Base-by-base conservation (phyloP, 2,888 invertebrate species). In the Eumerus sabulonum region DNA sequence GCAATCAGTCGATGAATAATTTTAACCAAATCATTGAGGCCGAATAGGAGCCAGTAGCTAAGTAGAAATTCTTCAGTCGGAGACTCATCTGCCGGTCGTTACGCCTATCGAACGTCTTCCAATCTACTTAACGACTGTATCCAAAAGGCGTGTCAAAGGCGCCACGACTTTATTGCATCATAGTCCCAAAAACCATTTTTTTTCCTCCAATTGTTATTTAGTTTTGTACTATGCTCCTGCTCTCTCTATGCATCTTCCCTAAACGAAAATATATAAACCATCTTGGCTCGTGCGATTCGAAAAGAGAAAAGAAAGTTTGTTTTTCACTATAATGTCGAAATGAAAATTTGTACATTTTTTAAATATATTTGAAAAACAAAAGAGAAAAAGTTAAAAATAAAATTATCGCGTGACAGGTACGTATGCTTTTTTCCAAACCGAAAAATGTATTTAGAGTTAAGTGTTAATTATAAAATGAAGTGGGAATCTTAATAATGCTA, bases 211-310 rank as follows among this genome's bases (percentile, higher is more conserved):
- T 53, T 77, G 77, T 77, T 77, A 77, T 77, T 77, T 77, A 77
- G 77, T 77, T 77, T 77, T 73, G n/a, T 77, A 72, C 57, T 66
- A 16, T 48, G 54, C 18, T 77, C 77, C 77, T 77, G 63, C 14
- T 57, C 60, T 66, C 19, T 44, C 44, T 36, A 36, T 63, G 53
- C 19, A 36, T 27, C 27, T 27, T 27, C 27, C n/a, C 19, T 36
- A 47, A 47, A 53, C 13, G 19, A 44, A 27, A 27, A 27, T 4
- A 27, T 7, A 27, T 4, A 42, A 54, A 42, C 16, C 44, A 9
- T 9, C 1, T 3, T 40, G n/a, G 11, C 40, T n/a, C n/a, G 40
- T 40, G 40, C 40, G 27, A 27, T 4, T 27, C 3, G n/a, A 40
- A n/a, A n/a, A n/a, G n/a, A n/a, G n/a, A n/a, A n/a, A n/a, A n/a